phyloP scores from a whole-genome alignment of 1,140 invertebrate species.

The Halesus radiatus region DNA sequence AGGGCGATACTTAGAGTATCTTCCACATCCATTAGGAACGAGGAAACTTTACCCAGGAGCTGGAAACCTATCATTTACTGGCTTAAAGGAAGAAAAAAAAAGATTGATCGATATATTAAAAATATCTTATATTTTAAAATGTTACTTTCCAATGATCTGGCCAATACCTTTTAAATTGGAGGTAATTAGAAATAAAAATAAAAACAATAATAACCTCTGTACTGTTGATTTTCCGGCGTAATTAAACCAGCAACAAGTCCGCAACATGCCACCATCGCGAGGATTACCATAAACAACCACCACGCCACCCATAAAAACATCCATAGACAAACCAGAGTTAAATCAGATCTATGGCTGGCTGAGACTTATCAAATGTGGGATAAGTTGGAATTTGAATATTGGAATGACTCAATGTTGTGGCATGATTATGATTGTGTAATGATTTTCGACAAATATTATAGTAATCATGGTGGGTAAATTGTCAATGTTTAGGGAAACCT shows the following conservation, averaged over 20 bases:
- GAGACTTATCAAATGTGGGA: background rate
- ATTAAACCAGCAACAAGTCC: slow-evolving; percentile 25
- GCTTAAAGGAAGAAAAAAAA: no score
- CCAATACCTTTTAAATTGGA: background rate
- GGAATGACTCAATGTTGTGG: slow-evolving; percentile 3
- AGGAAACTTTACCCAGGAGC: no score
- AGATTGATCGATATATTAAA: no score
- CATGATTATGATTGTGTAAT: background rate
- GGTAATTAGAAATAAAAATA: background rate
- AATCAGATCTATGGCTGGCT: background rate
- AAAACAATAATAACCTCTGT: slow-evolving; percentile 7
- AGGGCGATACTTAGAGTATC: no score
- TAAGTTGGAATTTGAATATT: background rate
- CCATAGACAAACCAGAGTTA: slow-evolving; percentile 31
- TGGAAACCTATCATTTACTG: no score
- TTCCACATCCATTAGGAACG: no score
- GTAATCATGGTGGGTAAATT: no score
- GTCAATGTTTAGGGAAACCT: no score
- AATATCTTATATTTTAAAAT: background rate
- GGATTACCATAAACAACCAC: slow-evolving; percentile 10
- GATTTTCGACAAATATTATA: no score
- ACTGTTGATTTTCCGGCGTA: background rate
- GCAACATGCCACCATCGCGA: slow-evolving; percentile 14
- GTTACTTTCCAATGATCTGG: background rate
- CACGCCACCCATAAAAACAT: slow-evolving; percentile 11